Base-by-base conservation (phyloP, 2,797 vertebrate genomes). In the Onychomys arenicola region DNA sequence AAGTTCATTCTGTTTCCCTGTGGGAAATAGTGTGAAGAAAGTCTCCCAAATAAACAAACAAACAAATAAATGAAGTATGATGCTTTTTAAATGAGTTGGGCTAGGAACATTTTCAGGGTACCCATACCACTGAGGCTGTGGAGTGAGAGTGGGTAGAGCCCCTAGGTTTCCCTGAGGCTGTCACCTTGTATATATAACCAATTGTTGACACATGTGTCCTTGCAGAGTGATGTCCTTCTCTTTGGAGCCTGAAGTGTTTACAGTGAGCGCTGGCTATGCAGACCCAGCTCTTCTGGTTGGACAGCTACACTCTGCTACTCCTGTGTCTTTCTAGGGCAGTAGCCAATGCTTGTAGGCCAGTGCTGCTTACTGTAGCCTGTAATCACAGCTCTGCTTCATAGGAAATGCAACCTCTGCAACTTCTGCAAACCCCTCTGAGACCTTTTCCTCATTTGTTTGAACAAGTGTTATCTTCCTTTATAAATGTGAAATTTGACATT, bases 331-430 rank as follows among this genome's bases (percentile, higher is more conserved):
- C 94, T 90, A 59, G 43, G 93, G 46, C 49, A 29, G 32, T 63
- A 21, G 61, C 76, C 27, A 14, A 16, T 75, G 93, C 94, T 89
- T 34, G 46, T 61, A 94, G 90, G 55, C 75, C 49, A 89, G 27
- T 57, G 86, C 96, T 97, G 97, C 98, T 98, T 97, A 29, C 16
- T 29, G 7, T 95, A 94, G 94, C 93, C 97, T 97, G 52, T 97
- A 98, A 90, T 95, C 98, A 97, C 95, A 96, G 92, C 97, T 97
- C 96, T 97, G 98, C 98, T 98, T 97, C 61, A 0, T 59, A 98
- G 98, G 96, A 73, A 84, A 96, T 43, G 63, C 97, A 97, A 83
- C 88, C 90, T 94, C 1, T 95, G 96, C 96, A 95, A 6, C 96
- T 96, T 19, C 77, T 87, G 49, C 12, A 32, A 90, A 83, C 91